phyloP scores from a whole-genome alignment of 2,113 vertebrate genomes.

The Rafetus swinhoei region DNA sequence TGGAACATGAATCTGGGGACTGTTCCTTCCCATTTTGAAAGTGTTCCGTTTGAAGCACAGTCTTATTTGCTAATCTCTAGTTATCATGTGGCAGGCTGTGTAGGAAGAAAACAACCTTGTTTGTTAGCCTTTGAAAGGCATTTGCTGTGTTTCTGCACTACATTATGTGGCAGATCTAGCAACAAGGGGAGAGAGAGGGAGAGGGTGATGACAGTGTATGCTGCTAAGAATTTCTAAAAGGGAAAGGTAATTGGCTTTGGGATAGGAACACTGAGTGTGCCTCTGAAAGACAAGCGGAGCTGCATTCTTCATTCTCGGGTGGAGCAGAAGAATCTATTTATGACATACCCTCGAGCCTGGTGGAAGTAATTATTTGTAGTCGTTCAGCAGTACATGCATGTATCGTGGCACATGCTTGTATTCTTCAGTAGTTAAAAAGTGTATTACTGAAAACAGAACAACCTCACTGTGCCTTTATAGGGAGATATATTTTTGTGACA shows the following conservation, averaged over 20 bases:
- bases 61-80: not conserved
- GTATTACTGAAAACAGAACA: not conserved
- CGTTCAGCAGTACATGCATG: not conserved
- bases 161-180: not conserved
- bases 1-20: not conserved
- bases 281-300: not conserved
- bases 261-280: not conserved
- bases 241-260: not conserved
- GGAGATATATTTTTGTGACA: not conserved
- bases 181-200: not conserved
- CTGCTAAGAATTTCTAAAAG: not conserved
- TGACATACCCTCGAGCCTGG: not conserved
- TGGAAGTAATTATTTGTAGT: slow-evolving; percentile 27
- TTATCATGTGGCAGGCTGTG: not conserved
- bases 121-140: not conserved
- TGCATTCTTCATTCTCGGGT: not conserved
- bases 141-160: not conserved
- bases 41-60: not conserved
- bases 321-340: not conserved
- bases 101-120: not conserved
- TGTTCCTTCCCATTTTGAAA: not conserved
- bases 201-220: too few species aligned
- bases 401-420: not conserved
- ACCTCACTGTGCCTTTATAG: not conserved
- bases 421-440: not conserved